phyloP scores from a whole-genome alignment of 2,113 vertebrate species.

The Coptodon bakossiorum region DNA sequence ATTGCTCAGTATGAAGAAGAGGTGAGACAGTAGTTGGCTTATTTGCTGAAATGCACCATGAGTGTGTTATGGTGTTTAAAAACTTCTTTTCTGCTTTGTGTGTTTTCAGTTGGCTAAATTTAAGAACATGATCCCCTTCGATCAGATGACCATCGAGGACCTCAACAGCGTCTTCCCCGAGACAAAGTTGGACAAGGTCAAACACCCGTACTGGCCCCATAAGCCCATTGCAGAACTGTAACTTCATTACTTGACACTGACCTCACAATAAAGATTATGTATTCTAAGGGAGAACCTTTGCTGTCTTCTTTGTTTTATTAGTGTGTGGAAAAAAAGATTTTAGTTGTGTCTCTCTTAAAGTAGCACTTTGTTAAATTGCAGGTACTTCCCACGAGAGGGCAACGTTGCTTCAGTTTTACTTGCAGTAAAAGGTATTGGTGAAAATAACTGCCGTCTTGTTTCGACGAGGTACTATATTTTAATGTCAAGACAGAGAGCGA shows the following conservation, averaged over 20 bases:
- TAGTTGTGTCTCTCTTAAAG: neutral
- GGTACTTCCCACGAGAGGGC: slow-evolving; percentile 1
- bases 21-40: slow-evolving; percentile 63
- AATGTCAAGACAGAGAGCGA: neutral
- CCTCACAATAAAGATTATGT: slow-evolving; percentile 57
- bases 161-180: slow-evolving; percentile 80
- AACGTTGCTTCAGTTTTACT: neutral
- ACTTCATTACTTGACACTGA: slow-evolving; percentile 12
- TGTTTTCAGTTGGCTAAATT: slow-evolving; percentile 79
- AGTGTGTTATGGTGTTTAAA: neutral
- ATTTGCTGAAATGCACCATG: neutral
- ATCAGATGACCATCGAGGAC: slow-evolving; percentile 91
- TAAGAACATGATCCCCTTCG: slow-evolving; percentile 88
- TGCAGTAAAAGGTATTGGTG: neutral
- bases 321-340: neutral
- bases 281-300: slow-evolving; percentile 41
- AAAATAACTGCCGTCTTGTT: neutral
- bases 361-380: neutral
- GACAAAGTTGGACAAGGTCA: slow-evolving; percentile 83
- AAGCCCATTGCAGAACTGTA: slow-evolving; percentile 82
- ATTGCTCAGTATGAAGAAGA: slow-evolving; percentile 74
- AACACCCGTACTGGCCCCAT: slow-evolving; percentile 89
- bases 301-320: neutral
- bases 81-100: neutral
- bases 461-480: neutral